Base-by-base conservation (phyloP, 2,113 vertebrate species). In the Lamprotornis superbus region DNA sequence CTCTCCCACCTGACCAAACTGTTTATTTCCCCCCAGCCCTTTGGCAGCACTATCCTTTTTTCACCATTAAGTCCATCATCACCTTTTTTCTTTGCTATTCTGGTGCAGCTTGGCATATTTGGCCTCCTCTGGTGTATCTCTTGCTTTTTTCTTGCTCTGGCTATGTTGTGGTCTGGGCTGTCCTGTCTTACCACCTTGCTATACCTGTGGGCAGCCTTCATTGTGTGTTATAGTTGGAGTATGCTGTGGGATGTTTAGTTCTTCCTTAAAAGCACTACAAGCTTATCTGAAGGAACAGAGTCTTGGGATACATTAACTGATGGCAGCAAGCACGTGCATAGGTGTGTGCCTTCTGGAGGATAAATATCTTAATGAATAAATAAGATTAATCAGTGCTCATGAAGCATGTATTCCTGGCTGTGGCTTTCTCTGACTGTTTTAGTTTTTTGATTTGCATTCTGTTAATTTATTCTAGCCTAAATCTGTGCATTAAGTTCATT, bases 11-110 rank as follows among this genome's bases (percentile, higher is more conserved):
- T 57, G 6, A n/a, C 12, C 56, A 61, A 24, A 70, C 17, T 19
- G 3, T 1, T 27, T 39, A 15, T 15, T 52, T 33, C 3, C 3
- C 3, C 5, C 3, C 31, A 39, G 37, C 9, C 4, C 11, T 59
- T 82, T 55, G 30, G 24, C 33, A 88, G 13, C 12, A 33, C 33
- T 40, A 2, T 57, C 15, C 55, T 56, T 23, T 63, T 90, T 85
- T 83, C 33, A 56, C 13, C 10, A 42, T 59, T 31, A 16, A 23
- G 30, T 21, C 33, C 35, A 7, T 47, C 59, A 52, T 30, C 14
- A n/a, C 24, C 2, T 15, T 63, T 50, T 40, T 55, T 7, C 9
- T 84, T 90, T 64, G 33, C 15, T 75, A 2, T 65, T 42, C 50
- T 56, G 5, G 8, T 28, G 33, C 18, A 70, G 10, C 14, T 35